A percentile compares a stretch with the other conserved stretches of the same genome.
Conservation (phyloP, 1,140 invertebrate genomes). For the Aphelinus certus region DNA sequence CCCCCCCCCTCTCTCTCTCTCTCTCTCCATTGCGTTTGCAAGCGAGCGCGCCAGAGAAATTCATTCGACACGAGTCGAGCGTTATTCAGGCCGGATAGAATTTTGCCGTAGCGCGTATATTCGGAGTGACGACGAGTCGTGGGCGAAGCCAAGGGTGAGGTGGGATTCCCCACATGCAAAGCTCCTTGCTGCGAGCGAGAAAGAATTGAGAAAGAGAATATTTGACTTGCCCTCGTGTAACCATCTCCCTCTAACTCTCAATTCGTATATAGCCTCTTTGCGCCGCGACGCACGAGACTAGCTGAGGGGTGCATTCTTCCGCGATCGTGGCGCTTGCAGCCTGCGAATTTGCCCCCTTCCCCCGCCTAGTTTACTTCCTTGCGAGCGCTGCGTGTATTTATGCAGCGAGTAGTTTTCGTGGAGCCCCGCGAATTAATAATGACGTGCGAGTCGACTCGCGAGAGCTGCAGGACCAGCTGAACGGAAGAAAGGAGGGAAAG, state of each 20-base stretch:
- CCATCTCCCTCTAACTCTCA: background rate
- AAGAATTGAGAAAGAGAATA: constrained; percentile 25
- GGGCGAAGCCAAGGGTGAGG: background rate
- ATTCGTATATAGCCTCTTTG: background rate
- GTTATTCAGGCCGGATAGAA: constrained; percentile 47
- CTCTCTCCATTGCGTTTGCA: constrained; percentile 15
- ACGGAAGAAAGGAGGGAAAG: too few species aligned
- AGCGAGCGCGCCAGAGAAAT: constrained; percentile 37
- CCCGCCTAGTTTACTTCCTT: too few species aligned
- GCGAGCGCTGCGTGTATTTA: too few species aligned
- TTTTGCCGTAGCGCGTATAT: constrained; percentile 41
- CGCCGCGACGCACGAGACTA: background rate
- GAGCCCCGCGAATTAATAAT: constrained; percentile 4
- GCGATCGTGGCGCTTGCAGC: background rate
- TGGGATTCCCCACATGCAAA: background rate
- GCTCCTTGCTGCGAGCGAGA: background rate
- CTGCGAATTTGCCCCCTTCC: background rate
- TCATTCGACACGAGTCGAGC: constrained; percentile 44
- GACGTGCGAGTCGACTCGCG: background rate
- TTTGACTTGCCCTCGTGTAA: constrained; percentile 10
- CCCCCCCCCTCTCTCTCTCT: constrained; percentile 13
- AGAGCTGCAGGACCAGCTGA: background rate
- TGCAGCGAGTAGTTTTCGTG: too few species aligned
- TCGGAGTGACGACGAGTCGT: background rate
- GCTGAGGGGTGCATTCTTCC: constrained; percentile 3